Evolutionary conservation across 2,888 invertebrate species (phyloP), one percentile per base, ranked within the genome.

Genomic region (Pseudoips prasinana): DNA sequence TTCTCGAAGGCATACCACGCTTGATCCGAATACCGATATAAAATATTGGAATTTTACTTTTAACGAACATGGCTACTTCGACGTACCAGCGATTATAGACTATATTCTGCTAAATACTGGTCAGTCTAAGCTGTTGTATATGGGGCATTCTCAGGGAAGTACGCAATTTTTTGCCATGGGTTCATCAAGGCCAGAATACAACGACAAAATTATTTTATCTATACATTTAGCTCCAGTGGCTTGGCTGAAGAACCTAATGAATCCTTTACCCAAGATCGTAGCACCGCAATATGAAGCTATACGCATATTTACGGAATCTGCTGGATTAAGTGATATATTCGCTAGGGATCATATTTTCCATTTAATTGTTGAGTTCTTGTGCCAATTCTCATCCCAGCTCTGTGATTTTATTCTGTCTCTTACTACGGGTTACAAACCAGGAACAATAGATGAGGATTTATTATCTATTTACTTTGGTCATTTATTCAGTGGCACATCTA

Each of bases 111-210:
- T 47, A 0, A 29, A 39, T 3, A 93, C 93, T 0, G 84, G 88
- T 1, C 76, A 87, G 22, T 47, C 85, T 0, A 78, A 90, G 35
- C 46, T 95, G 1, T 90, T 90, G 52, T 94, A 92, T 63, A 73
- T 93, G 4, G 95, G 94, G 1, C 94, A 94, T 64, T 95, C 94
- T 4, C 90, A 90, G 72, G 95, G 95, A 10, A 91, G 90, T 0
- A 91, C 92, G 0, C 59, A 77, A 22, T 91, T 90, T 52, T 92
- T 86, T 44, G 90, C 90, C 0, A 85, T 91, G 82, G 67, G 78
- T 1, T 87, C 91, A 0, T 64, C 85, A 20, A 71, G 64, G 14
- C 91, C 92, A 0, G 89, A 91, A 33, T 92, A 92, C 55, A 92
- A 92, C 57, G 56, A 75, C 0, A 92, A 92, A 67, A 76, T 93